Evolutionary conservation across 2,797 vertebrate genomes (phyloP).

Genomic region (Cyprinella venusta): DNA sequence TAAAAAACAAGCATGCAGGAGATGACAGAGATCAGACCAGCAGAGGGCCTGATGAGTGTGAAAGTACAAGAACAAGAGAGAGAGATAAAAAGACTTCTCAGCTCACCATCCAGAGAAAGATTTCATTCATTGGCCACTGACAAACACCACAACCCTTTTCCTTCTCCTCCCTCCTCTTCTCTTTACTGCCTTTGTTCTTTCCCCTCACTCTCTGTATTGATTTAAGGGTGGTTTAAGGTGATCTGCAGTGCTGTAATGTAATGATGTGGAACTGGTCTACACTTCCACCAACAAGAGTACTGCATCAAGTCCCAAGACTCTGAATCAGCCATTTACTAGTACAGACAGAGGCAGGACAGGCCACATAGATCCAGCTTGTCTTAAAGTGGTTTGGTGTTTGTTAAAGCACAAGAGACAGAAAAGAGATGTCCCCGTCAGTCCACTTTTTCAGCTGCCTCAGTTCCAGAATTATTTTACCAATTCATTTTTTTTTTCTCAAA

Average conservation of each 20-base stretch:
- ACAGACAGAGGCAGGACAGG: neutral
- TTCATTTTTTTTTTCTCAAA: neutral
- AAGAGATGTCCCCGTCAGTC: neutral
- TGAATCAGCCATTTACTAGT: neutral
- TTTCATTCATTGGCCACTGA: slow-evolving; percentile 70
- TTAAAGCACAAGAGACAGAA: neutral
- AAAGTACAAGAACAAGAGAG: slow-evolving; percentile 24
- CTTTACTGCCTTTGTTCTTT: slow-evolving; percentile 41
- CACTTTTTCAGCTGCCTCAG: neutral
- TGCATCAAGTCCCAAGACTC: slow-evolving; percentile 33
- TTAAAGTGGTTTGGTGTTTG: neutral
- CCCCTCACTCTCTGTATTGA: slow-evolving; percentile 43
- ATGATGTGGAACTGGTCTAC: slow-evolving; percentile 14
- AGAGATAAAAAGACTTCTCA: slow-evolving; percentile 6
- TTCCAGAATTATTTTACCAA: neutral
- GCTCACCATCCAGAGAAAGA: slow-evolving; percentile 67
- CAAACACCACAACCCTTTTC: slow-evolving; percentile 64
- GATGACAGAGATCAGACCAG: slow-evolving; percentile 6
- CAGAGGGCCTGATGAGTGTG: slow-evolving; percentile 16
- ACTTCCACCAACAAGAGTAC: slow-evolving; percentile 16
- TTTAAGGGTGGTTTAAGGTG: slow-evolving; percentile 42
- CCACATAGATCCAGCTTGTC: neutral
- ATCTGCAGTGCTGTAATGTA: slow-evolving; percentile 44
- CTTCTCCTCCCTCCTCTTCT: slow-evolving; percentile 36
- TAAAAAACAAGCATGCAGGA: neutral